Evolutionary conservation across 2,797 vertebrate species (phyloP).

Genomic region (Peromyscus aztecus): DNA sequence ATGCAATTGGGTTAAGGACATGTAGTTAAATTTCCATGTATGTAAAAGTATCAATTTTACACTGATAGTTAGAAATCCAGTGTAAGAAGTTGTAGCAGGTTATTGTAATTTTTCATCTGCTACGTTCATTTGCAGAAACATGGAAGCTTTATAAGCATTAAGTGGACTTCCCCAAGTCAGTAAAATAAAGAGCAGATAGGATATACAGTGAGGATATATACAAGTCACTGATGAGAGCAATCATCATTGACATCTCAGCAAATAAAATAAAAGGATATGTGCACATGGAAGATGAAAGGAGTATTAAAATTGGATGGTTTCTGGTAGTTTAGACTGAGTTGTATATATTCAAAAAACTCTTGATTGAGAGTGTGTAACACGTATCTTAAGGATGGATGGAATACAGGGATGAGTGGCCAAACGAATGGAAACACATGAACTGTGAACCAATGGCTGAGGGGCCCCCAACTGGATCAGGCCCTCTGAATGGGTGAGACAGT

Average conservation of each 20-base stretch:
- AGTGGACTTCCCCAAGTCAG: neutral
- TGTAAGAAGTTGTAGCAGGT: neutral
- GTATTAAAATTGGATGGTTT: neutral
- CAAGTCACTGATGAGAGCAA: neutral
- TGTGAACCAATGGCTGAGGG: too few relatives aligned
- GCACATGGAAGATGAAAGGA: neutral
- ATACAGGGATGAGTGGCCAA: too few relatives aligned
- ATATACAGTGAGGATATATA: neutral
- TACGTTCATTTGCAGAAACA: neutral
- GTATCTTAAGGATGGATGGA: too few relatives aligned
- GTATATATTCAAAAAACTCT: neutral
- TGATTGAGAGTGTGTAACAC: neutral
- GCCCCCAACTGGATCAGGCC: too few relatives aligned
- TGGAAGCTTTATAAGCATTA: neutral
- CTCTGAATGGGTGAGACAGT: too few relatives aligned
- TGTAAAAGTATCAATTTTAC: neutral
- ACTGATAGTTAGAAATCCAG: neutral
- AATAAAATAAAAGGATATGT: neutral
- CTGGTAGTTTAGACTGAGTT: neutral
- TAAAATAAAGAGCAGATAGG: too few relatives aligned
- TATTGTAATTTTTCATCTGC: neutral
- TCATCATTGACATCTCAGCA: neutral
- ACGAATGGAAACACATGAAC: too few relatives aligned
- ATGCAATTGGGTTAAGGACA: neutral
- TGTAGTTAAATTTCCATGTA: neutral